Percentiles rank a stretch among this genome's conserved stretches.
Conservation (phyloP, 2,797 vertebrate genomes). For the Lacerta bilineata region DNA sequence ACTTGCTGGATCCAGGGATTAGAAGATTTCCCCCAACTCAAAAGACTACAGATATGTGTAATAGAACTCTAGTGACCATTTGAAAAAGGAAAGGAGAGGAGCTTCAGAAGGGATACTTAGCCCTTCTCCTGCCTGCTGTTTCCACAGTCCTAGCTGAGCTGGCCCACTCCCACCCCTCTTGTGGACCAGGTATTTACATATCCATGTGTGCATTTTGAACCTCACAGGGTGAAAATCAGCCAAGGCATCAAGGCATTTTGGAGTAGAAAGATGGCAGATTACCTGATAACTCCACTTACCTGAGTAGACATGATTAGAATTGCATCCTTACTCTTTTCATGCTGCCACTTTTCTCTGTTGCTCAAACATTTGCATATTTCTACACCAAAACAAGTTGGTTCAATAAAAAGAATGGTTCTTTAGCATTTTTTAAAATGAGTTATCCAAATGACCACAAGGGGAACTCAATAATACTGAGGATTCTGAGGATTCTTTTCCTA, state of each 20-base stretch:
- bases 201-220: neutral
- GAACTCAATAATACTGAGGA: neutral
- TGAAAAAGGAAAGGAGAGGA: neutral
- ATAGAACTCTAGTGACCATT: neutral
- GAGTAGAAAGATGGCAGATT: neutral
- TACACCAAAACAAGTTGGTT: neutral
- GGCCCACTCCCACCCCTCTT: too few species aligned
- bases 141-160: neutral
- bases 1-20: too few species aligned
- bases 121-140: neutral
- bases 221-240: neutral
- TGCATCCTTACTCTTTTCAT: neutral
- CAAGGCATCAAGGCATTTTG: neutral
- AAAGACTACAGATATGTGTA: too few species aligned
- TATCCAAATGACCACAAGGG: neutral
- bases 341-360: neutral
- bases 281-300: too few species aligned
- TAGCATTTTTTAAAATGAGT: neutral
- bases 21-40: too few species aligned
- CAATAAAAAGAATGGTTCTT: neutral
- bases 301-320: too few species aligned
- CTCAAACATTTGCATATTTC: neutral
- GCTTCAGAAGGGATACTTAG: neutral
- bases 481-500: neutral
- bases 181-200: too few species aligned